Base-by-base conservation (phyloP, 2,797 vertebrate species). In the Oreochromis mossambicus region DNA sequence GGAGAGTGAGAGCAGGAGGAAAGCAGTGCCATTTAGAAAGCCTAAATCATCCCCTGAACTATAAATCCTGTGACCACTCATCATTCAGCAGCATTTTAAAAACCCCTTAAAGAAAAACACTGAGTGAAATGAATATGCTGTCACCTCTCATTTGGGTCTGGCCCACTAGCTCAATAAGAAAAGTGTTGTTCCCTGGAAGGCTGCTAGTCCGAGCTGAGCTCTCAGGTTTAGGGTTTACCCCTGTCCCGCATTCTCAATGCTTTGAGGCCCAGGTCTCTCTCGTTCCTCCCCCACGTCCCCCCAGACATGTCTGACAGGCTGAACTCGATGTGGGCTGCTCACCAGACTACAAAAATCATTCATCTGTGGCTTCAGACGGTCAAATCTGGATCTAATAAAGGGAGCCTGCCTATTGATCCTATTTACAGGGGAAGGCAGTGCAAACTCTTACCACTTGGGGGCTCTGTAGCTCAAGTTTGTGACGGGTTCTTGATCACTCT, bases 381-480 rank as follows among this genome's bases (percentile, higher is more conserved):
- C 95, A 96, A 97, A 96, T 97, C 97, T 97, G 97, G 97, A 96
- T 96, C 94, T 95, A 97, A 97, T 97, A 96, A 97, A 96, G 94
- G 77, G 80, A 88, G 92, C 90, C 92, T 90, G 91, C 92, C 94
- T 92, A 96, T 96, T 95, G 95, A 96, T 96, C 94, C 93, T 92
- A 90, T 94, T 94, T 94, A 93, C 88, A 21, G 50, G 55, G 75
- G 79, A 75, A 32, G 41, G 58, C 46, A 32, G 38, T 92, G 78
- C 81, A 66, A 17, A 1, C 14, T 82, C 14, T 80, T 8, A 5
- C 94, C 97, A 96, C 96, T 92, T 93, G 97, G 96, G 95, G 96
- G 95, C 96, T 95, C 96, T 91, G 84, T 95, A 94, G 93, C 86
- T 94, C 91, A 95, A 94, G 93, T 81, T 88, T 91, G 86, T 48